Base-by-base conservation (phyloP, 2,888 invertebrate genomes). In the Chaetogeoica ovagalla region DNA sequence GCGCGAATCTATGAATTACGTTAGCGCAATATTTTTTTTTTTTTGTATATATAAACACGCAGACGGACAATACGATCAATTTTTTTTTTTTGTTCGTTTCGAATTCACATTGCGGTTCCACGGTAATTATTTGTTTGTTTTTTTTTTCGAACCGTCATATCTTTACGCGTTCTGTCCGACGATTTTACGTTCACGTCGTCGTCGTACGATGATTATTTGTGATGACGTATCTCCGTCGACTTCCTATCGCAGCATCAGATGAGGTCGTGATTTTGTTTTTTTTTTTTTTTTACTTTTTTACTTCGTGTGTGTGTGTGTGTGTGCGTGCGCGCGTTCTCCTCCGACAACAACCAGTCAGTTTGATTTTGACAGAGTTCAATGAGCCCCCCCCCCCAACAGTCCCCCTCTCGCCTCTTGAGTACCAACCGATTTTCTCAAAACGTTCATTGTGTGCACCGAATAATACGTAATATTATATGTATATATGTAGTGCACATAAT, bases 321-420 rank as follows among this genome's bases (percentile, higher is more conserved):
- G 19, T 59, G 48, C 30, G 55, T 21, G 13, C 11, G 17, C 37
- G 48, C 21, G 19, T 17, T 15, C 9, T 13, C 9, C 8, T 48
- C 60, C 76, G 43, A 48, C 59, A 21, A 68, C 75, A n/a, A 69
- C n/a, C 48, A 74, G 74, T 65, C 65, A 65, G 74, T 74, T 65
- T 74, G 74, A 74, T 65, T 74, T 65, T 65, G 57, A 65, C 39
- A 74, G 76, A 76, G 76, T 76, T 76, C 76, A 76, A 76, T 76
- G 76, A 76, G 76, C 76, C 76, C 76, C 30, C 30, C 2, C 2
- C 4, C 30, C 30, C n/a, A n/a, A n/a, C n/a, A n/a, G n/a, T n/a
- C n/a, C 30, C 43, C 68, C 68, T 59, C 76, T 59, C 76, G 30
- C 76, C 76, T 76, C 68, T 68, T 30, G 59, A 76, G 39, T 13